Conservation (phyloP, 35 echinoderm and acorn worm species). For the Ophiothrix spiculata region DNA sequence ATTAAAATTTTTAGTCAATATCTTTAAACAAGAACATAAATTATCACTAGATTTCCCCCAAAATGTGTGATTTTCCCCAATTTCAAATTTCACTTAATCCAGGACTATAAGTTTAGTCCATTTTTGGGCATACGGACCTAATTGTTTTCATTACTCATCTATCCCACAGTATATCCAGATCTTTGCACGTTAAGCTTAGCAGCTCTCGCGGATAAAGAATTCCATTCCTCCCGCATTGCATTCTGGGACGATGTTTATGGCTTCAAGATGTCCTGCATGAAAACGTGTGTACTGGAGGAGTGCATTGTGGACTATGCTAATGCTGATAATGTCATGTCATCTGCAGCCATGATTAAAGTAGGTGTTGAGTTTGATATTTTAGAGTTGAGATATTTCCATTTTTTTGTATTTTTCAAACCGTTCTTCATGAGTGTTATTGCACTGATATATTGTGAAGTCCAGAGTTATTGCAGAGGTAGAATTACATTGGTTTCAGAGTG, state of each 20-base stretch:
- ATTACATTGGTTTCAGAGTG: no score
- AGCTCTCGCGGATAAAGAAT: conserved; percentile 71
- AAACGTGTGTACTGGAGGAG: conserved; percentile 83
- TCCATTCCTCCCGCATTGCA: conserved; percentile 47
- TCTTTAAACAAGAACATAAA: no score
- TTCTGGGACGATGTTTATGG: conserved; percentile 99
- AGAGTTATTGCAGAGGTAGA: no score
- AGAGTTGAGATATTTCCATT: no score
- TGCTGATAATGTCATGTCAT: conserved; percentile 73
- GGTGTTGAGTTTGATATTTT: no score
- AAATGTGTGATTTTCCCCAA: no score
- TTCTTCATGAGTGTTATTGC: no score
- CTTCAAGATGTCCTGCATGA: conserved; percentile 99
- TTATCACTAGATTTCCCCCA: no score
- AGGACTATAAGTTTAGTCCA: not conserved
- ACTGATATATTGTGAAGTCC: no score
- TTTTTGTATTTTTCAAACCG: no score
- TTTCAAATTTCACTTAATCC: no score
- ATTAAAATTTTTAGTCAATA: no score
- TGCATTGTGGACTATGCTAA: conserved; percentile 60
- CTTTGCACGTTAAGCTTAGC: conserved; percentile 77
- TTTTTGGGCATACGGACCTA: not conserved
- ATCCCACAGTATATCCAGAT: conserved; percentile 85
- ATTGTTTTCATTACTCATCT: not conserved
- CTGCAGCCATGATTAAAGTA: conserved; percentile 76